These are phyloP conservation scores for Orchestes rusci DNA, from an alignment of 2,888 invertebrate species.

Conservation along the genomic window DNA sequence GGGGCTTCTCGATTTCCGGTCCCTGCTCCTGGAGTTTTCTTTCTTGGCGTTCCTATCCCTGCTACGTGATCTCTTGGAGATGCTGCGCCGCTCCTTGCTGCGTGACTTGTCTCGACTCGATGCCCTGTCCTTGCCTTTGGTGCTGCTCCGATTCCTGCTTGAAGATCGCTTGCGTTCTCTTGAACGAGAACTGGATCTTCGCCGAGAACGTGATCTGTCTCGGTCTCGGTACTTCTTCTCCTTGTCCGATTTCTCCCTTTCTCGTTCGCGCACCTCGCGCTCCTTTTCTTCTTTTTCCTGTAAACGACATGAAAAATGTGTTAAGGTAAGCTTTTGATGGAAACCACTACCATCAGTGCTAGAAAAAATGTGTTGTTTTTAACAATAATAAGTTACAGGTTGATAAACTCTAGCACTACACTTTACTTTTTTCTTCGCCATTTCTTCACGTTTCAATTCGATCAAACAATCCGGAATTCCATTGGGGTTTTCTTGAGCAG, in stretches of 20 bases:
- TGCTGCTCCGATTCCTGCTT: slow-evolving; percentile 13
- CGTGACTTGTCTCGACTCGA: slow-evolving; percentile 10
- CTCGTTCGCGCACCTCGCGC: slow-evolving; percentile 40
- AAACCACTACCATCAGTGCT: neutral
- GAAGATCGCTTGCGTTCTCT: slow-evolving; percentile 26
- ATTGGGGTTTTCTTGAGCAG: slow-evolving; percentile 90
- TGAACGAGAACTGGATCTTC: slow-evolving; percentile 37
- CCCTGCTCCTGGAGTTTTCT: slow-evolving; percentile 15
- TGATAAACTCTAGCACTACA: neutral
- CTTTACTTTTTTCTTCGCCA: slow-evolving; percentile 75
- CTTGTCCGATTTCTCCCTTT: slow-evolving; percentile 40
- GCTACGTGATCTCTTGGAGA: slow-evolving; percentile 30
- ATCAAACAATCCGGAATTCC: slow-evolving; percentile 94
- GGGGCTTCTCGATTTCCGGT: slow-evolving; percentile 21
- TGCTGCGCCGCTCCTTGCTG: slow-evolving; percentile 4
- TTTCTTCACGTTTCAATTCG: slow-evolving; percentile 94
- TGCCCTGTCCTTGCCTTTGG: slow-evolving; percentile 10
- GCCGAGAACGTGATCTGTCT: slow-evolving; percentile 39
- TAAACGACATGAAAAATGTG: slow-evolving; percentile 4
- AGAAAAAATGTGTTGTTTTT: slow-evolving; percentile 1
- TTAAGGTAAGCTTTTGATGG: neutral
- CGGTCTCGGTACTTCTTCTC: slow-evolving; percentile 47
- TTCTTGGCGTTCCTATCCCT: slow-evolving; percentile 28
- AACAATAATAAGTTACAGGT: neutral
- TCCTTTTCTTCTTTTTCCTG: slow-evolving; percentile 75